Conservation (phyloP, 1,140 invertebrate genomes). For the Heliconius melpomene region DNA sequence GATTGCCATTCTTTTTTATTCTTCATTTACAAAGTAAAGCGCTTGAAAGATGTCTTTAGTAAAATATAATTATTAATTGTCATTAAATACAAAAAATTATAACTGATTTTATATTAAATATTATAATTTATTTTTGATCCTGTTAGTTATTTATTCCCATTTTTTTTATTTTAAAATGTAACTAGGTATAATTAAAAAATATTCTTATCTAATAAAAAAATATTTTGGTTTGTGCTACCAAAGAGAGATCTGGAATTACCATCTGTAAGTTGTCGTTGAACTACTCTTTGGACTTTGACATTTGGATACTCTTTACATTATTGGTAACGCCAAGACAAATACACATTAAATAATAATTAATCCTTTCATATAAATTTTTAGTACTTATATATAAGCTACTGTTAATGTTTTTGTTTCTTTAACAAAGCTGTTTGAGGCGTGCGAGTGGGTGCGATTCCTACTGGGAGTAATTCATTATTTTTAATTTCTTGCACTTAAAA, state of each 20-base stretch:
- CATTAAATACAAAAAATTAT: too few species aligned
- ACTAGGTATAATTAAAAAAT: neutral
- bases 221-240: constrained; percentile 38
- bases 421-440: neutral
- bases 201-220: constrained; percentile 16
- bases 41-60: too few species aligned
- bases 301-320: neutral
- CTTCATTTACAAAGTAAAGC: too few species aligned
- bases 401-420: neutral
- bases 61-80: too few species aligned
- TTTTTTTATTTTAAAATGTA: too few species aligned
- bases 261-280: constrained; percentile 60
- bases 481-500: too few species aligned
- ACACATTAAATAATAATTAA: neutral
- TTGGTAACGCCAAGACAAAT: neutral
- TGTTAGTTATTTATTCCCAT: neutral
- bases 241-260: constrained; percentile 71
- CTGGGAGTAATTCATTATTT: too few species aligned
- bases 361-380: neutral
- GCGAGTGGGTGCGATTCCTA: neutral
- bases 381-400: neutral
- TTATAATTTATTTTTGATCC: neutral
- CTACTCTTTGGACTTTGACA: neutral
- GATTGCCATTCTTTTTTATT: too few species aligned
- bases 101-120: neutral